These are phyloP conservation scores for Chionodraco myersi DNA, from an alignment of 2,113 vertebrate genomes.

Conservation along the genomic window DNA sequence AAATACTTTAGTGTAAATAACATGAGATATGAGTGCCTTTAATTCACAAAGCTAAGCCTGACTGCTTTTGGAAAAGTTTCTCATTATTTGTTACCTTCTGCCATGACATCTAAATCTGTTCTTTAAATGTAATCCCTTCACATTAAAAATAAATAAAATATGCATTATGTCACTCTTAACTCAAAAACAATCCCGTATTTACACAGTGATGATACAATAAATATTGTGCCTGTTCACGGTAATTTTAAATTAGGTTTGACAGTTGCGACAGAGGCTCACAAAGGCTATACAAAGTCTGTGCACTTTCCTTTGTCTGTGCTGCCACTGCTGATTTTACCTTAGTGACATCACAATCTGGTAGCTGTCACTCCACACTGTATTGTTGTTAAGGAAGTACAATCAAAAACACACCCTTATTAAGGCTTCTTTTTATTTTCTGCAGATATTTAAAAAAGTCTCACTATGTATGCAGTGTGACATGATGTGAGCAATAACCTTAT, in stretches of 20 bases:
- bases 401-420: background rate
- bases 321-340: slow-evolving; percentile 27
- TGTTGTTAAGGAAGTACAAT: slow-evolving; percentile 5
- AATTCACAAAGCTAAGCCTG: background rate
- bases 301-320: slow-evolving; percentile 20
- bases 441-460: background rate
- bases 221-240: slow-evolving; percentile 24
- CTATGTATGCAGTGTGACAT: too few relatives aligned
- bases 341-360: slow-evolving; percentile 12
- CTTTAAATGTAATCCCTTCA: background rate
- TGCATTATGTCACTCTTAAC: background rate
- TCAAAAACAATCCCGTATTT: background rate
- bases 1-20: background rate
- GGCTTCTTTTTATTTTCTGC: background rate
- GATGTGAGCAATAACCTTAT: background rate
- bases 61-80: background rate
- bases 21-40: background rate
- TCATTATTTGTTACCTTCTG: background rate
- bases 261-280: slow-evolving; percentile 32
- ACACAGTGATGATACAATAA: background rate
- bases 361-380: background rate
- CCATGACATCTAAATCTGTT: slow-evolving; percentile 16
- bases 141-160: background rate
- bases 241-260: slow-evolving; percentile 9
- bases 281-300: slow-evolving; percentile 10